Conservation (phyloP, 2,797 vertebrate genomes). For the Vireo griseus region DNA sequence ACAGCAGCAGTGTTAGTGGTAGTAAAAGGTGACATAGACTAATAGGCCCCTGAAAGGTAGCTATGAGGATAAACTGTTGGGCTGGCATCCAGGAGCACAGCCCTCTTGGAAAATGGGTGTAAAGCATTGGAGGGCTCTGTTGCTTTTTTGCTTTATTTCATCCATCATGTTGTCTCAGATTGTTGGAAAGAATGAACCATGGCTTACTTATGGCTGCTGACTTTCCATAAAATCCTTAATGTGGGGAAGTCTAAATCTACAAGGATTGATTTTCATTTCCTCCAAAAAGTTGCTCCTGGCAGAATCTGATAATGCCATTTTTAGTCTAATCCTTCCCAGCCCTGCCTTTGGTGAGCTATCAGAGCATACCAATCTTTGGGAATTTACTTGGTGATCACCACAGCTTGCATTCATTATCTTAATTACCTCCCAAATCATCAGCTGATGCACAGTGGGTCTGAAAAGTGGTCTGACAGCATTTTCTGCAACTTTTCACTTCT, state of each 20-base stretch:
- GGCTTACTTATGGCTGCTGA: background rate
- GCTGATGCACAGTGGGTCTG: background rate
- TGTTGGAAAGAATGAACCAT: background rate
- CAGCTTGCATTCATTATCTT: conserved; percentile 53
- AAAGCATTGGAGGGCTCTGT: background rate
- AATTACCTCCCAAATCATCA: conserved; percentile 19
- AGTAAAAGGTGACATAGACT: background rate
- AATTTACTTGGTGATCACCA: conserved; percentile 1
- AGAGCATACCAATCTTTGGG: background rate
- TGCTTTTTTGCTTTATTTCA: background rate
- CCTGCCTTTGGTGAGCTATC: conserved; percentile 7
- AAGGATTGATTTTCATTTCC: conserved; percentile 57
- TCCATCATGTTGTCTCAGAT: background rate
- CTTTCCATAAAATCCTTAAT: conserved; percentile 3
- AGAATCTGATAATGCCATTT: conserved; percentile 51
- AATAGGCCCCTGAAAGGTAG: background rate
- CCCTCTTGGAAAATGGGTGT: background rate
- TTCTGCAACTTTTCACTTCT: background rate
- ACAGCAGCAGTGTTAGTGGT: background rate
- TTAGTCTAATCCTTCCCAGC: conserved; percentile 46
- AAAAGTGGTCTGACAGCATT: conserved; percentile 12
- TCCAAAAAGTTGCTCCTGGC: conserved; percentile 41
- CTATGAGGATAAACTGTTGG: background rate
- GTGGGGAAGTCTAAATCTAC: conserved; percentile 34
- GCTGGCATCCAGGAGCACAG: background rate